Base-by-base conservation (phyloP, 2,888 invertebrate species). In the Hydriomena furcata region DNA sequence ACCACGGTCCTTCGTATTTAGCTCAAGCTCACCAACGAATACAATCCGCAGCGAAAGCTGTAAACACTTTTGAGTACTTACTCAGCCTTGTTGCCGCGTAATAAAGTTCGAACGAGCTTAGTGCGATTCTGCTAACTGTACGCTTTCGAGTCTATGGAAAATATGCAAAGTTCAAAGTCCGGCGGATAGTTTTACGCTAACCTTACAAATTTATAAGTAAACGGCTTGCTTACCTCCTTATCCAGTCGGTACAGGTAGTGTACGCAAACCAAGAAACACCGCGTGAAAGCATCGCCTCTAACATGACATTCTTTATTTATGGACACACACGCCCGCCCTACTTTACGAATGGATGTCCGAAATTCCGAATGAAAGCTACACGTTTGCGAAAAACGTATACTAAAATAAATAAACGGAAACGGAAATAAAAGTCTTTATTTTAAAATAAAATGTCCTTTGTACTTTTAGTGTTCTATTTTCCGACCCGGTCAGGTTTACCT, bases 301-400 rank as follows among this genome's bases (percentile, higher is more conserved):
- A 73, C 73, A 73, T 65, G 75, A 71, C 76, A 79, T 80, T 73
- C 65, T 65, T 75, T 79, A 80, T 80, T 80, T 74, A 80, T 76
- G 73, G 63, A 56, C 60, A 62, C 67, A 62, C 76, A 72, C 76
- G 78, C 72, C 67, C 63, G 77, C 67, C 67, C 78, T 68, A 75
- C 73, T 77, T 79, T 70, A 68, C 71, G 69, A 74, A 75, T 76
- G 68, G 66, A 69, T 68, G 70, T 71, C 68, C 72, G 68, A 65
- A 69, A 68, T 69, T 71, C 68, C 72, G 68, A 80, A 78, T 76
- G 71, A 73, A 76, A 69, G 68, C 34, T 38, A 34, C n/a, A 11
- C 52, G 63, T 45, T 38, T 61, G 65, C 54, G 58, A 55, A 60
- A 60, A 63, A 65, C 65, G 52, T 40, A 50, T 42, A 28, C 40